Base-by-base conservation (phyloP, 1,140 invertebrate species). In the Drosophila subpulchrella region DNA sequence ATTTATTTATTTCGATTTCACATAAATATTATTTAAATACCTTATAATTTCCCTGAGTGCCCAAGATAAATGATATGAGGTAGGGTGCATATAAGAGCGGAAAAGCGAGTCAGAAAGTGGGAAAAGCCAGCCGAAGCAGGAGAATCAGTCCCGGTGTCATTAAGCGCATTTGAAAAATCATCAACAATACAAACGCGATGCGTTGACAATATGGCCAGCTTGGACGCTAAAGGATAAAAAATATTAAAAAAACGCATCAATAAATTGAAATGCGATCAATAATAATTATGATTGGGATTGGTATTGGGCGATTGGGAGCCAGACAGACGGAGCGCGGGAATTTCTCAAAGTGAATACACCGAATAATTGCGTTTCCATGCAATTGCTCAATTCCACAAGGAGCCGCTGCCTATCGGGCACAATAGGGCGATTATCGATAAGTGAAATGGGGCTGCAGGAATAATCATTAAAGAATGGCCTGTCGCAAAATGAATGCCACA, bases 141-240 rank as follows among this genome's bases (percentile, higher is more conserved):
- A 39, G 15, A 34, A 20, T 12, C 50, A 10, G 42, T 36, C 51
- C 66, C 67, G 47, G 48, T 88, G 83, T 86, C 83, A 86, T 86
- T 86, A 86, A 86, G 83, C 83, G 84, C 84, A 86, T 86, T 86
- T 86, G 83, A 89, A 88, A 86, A 86, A 86, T 86, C 84, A 86
- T 86, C 83, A 88, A 80, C 84, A 80, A 81, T 61, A 70, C 66
- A 63, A 73, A 60, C 46, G 75, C 57, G 46, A 62, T 54, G 34
- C 67, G 63, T 82, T 75, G 66, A 73, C 79, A 61, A 54, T 67
- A 48, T 61, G 65, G 77, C 36, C 67, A 60, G 78, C 56, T 61
- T 48, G 42, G 39, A 54, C 65, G 58, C 20, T 7, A 13, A 51
- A 57, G 78, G 61, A 75, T 82, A 83, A 79, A 83, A 79, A 82